Base-by-base conservation (phyloP, 2,113 vertebrate species). In the Malurus cyaneus region DNA sequence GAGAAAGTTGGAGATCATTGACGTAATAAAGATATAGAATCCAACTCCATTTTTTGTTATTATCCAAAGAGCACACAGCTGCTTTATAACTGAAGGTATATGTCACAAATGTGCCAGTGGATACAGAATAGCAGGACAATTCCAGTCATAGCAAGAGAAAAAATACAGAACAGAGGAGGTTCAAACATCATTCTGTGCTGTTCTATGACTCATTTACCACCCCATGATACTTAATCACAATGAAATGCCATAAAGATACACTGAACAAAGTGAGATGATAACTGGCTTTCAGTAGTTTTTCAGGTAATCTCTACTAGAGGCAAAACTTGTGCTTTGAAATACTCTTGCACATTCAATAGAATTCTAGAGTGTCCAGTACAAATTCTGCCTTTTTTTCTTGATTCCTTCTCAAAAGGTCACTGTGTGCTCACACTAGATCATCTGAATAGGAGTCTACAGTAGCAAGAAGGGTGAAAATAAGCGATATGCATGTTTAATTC, bases 141-240 rank as follows among this genome's bases (percentile, higher is more conserved):
- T 76, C 66, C 42, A 82, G 74, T n/a, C 46, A 88, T 3, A 88
- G 23, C 53, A 82, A 77, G 25, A 79, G 21, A 14, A 82, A 77
- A 67, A 62, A 19, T 25, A 18, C 44, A 85, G 79, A 88, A 46
- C 25, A 53, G 21, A 72, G 19, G 54, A 76, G 82, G 28, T 72
- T 94, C 89, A 77, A 74, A 24, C 21, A 46, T 81, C 24, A 34
- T 67, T 87, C 29, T 14, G 49, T 81, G 32, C 31, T 76, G 41
- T 72, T 93, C 23, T 86, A 19, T 93, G 92, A 96, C 85, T 96
- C 93, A 88, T 92, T 82, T 83, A 92, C 67, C 28, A 72, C 36
- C 41, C 36, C 36, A 88, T 92, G 81, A 88, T 92, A 78, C 60
- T 89, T 94, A 94, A 96, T 94, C 81, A 92, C 81, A 89, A 80